Percentiles rank a stretch among this genome's conserved stretches.
Evolutionary conservation across 2,113 vertebrate genomes (phyloP).

Genomic region (Antechinus stuartii): DNA sequence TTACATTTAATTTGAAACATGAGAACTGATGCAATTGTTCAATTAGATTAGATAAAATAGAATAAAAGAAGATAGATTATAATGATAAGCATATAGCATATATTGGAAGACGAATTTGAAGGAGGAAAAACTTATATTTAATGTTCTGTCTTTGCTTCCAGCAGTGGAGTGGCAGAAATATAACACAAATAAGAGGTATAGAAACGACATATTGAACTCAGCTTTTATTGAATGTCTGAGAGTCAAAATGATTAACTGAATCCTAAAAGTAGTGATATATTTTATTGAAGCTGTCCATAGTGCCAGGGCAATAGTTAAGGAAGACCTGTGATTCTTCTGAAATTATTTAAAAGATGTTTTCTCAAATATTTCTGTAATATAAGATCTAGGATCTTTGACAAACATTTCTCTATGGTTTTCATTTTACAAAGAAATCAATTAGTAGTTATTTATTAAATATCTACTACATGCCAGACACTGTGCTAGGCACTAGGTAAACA

Average conservation of each 20-base stretch:
- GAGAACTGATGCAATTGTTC: not conserved
- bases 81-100: not conserved
- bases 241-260: not conserved
- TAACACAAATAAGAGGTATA: not conserved
- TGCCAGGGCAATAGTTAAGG: conserved; percentile 2
- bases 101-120: conserved; percentile 22
- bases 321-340: conserved; percentile 13
- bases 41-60: conserved; percentile 31
- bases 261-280: not conserved
- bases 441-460: not conserved
- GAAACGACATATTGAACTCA: conserved; percentile 16
- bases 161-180: not conserved
- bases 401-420: not conserved
- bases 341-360: conserved; percentile 15
- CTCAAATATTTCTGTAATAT: not conserved
- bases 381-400: not conserved
- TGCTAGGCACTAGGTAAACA: not conserved
- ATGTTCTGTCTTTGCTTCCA: not conserved
- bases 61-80: conserved; percentile 1
- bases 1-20: conserved; percentile 42
- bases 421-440: not conserved
- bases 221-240: conserved; percentile 21
- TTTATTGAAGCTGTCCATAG: conserved; percentile 19
- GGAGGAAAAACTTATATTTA: conserved; percentile 16
- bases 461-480: not conserved